These are phyloP conservation scores for cattle (Bos taurus) DNA, from an alignment of 2,113 vertebrate genomes.

Conservation along the genomic window ARS-UCD2.0 NC_037334.1:105098001-105098500, in stretches of 20 bases:
- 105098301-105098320: constrained; percentile 58
- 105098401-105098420: constrained; percentile 45
- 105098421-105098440: constrained; percentile 55
- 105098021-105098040: not conserved
- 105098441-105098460: constrained; percentile 54
- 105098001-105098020: not conserved
- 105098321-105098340: constrained; percentile 52
- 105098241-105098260: constrained; percentile 31
- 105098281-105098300: constrained; percentile 60
- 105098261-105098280: constrained; percentile 40
- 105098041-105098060: not conserved
- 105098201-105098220: constrained; percentile 17
- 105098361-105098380: constrained; percentile 55
- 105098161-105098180: not conserved
- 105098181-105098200: not conserved
- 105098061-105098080: not conserved
- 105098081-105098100: not conserved
- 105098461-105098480: constrained; percentile 33
- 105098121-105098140: not conserved
- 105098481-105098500: constrained; percentile 55
- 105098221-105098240: constrained; percentile 31
- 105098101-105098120: not conserved
- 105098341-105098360: constrained; percentile 62
- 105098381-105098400: constrained; percentile 61
- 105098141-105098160: not conserved